These are phyloP conservation scores for Odocoileus hemionus DNA, from an alignment of 2,113 vertebrate genomes.

Conservation along the genomic window DNA sequence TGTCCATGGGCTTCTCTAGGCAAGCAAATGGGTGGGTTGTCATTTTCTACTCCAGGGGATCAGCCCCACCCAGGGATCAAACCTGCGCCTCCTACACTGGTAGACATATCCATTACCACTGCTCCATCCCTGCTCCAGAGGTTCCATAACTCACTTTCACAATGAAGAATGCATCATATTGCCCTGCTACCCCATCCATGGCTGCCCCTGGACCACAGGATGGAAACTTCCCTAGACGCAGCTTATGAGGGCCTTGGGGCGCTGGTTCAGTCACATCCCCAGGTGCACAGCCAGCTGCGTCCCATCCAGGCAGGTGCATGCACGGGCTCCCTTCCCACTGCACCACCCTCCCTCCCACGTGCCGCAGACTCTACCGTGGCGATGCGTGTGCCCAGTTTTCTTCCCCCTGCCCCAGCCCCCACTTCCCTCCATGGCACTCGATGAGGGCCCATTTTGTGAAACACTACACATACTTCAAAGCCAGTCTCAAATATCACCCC, in stretches of 20 bases:
- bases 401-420: not conserved
- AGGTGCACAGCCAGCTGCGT: not conserved
- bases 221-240: not conserved
- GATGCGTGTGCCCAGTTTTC: not conserved
- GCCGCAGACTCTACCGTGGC: fast-evolving
- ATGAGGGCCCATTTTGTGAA: not conserved
- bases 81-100: not conserved
- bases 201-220: too few species aligned
- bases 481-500: constrained; percentile 21
- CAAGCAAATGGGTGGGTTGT: not conserved
- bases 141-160: not conserved
- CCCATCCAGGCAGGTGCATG: fast-evolving
- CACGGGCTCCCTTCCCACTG: not conserved
- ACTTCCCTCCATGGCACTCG: not conserved
- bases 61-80: not conserved
- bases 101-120: not conserved
- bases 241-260: not conserved
- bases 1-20: not conserved
- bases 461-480: constrained; percentile 51
- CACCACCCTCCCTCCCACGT: not conserved
- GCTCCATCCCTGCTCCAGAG: not conserved
- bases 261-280: not conserved
- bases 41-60: not conserved
- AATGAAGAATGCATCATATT: not conserved
- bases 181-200: fast-evolving